Percentiles rank a stretch among this genome's conserved stretches.
phyloP scores from a whole-genome alignment of 2,888 invertebrate species.

The Drosophila prostipennis region DNA sequence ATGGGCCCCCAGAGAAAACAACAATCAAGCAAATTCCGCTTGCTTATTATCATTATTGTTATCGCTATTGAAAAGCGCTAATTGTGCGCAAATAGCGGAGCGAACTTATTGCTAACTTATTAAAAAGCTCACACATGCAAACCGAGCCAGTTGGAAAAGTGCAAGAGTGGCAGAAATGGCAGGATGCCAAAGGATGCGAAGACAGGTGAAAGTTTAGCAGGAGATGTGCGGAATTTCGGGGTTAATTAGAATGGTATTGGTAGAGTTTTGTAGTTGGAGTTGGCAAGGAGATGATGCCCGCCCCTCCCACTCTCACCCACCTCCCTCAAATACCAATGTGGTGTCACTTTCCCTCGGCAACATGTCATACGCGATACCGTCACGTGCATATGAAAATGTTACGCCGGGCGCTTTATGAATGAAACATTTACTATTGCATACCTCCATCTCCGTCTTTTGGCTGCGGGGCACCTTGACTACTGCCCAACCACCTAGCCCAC shows the following conservation, averaged over 20 bases:
- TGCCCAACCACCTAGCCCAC: constrained; percentile 22
- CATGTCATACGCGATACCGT: background rate
- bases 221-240: constrained; percentile 35
- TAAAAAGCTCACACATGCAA: constrained; percentile 35
- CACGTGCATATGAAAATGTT: constrained; percentile 62
- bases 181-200: constrained; percentile 36
- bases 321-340: constrained; percentile 11
- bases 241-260: constrained; percentile 57
- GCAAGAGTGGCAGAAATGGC: constrained; percentile 49
- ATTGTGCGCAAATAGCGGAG: constrained; percentile 70
- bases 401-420: constrained; percentile 65
- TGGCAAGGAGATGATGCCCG: constrained; percentile 11
- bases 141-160: constrained; percentile 49
- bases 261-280: constrained; percentile 37
- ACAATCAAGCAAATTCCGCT: constrained; percentile 30
- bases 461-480: constrained; percentile 50
- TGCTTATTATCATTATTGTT: constrained; percentile 45
- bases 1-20: constrained; percentile 36
- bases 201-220: constrained; percentile 32
- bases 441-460: constrained; percentile 32
- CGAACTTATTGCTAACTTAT: constrained; percentile 38
- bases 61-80: constrained; percentile 64
- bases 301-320: background rate
- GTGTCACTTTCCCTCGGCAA: constrained; percentile 21
- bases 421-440: constrained; percentile 63